Base-by-base conservation (phyloP, 2,113 vertebrate genomes). In the Chlamydotis undulata region DNA sequence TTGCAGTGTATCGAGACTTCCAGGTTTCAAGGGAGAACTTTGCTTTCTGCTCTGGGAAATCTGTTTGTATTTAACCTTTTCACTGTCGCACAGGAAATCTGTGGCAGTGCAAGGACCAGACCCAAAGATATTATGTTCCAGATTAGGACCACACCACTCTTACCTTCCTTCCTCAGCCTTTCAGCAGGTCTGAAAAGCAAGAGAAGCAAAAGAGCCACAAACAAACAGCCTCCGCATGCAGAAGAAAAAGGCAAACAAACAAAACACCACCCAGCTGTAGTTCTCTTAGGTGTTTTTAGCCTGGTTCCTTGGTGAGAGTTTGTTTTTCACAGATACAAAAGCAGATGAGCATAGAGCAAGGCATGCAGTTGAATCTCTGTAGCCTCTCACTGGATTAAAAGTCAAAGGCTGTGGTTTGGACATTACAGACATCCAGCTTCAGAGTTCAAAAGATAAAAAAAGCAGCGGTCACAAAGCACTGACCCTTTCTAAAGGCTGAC, bases 71-170 rank as follows among this genome's bases (percentile, higher is more conserved):
- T 70, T 75, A 28, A 22, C 45, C 19, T 83, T 37, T 21, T 57
- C 47, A 23, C 23, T 64, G 47, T 64, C 35, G 35, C 64, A 45
- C 29, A 19, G 57, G 57, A 65, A 56, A 2, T 6, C 26, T 41
- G 6, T 53, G 35, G n/a, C 31, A 69, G 73, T 49, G 57, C 41
- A 26, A 29, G 37, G 52, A 6, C 64, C 37, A 8, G 28, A 63
- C 35, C 25, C 63, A 39, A 15, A 83, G 35, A 4, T 13, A 1
- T 0, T 6, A 1, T 8, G 15, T 47, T 80, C 23, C 19, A 49
- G 45, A 12, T 43, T 8, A 41, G 33, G 35, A 26, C 33, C 15
- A 14, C 3, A 0, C 9, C 23, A 7, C 64, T 87, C n/a, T 53
- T 37, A 55, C 29, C 14, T 50, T 70, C 28, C 50, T 56, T 87